Base-by-base conservation (phyloP, 2,888 invertebrate species). In the Himalopsyche japonica region DNA sequence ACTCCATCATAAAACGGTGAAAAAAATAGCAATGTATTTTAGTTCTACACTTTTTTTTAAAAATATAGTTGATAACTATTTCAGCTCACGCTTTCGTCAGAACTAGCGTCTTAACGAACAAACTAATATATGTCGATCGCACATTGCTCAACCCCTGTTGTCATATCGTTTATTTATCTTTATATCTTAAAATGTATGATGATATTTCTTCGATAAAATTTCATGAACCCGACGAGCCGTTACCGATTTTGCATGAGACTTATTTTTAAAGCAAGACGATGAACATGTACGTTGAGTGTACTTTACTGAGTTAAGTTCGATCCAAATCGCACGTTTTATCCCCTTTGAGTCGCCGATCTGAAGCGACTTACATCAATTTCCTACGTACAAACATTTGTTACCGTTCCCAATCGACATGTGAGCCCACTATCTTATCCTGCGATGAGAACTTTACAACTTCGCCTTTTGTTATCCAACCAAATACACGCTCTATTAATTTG, bases 341-440 rank as follows among this genome's bases (percentile, higher is more conserved):
- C 27, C 20, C 79, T 70, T 79, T 48, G 80, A 79, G 79, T 48
- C 64, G 84, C 84, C 84, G 84, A 79, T 84, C 79, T 64, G 81
- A n/a, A 48, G 47, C 81, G 79, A 49, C 84, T 79, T 70, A 84
- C 84, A 84, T 84, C 82, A 49, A 77, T 82, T 80, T 12, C 57
- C 82, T 78, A 82, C 77, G 82, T 78, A 37, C 30, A 81, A 76
- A 84, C 84, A 84, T 84, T 84, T 85, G 85, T 85, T 82, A 82
- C 85, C 85, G 82, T 82, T 82, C 77, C 30, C 82, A 32, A 82
- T 76, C 76, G 43, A 24, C 80, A 82, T 48, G 76, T 70, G 37
- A 70, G 27, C 15, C 27, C 80, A 37, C 80, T 82, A 82, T 82
- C 82, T 80, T 80, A 82, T 84, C 84, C 47, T 49, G 48, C 84